Evolutionary conservation across 2,113 vertebrate genomes (phyloP), one percentile per base, ranked within the genome.

Genomic region (Ascaphus truei): DNA sequence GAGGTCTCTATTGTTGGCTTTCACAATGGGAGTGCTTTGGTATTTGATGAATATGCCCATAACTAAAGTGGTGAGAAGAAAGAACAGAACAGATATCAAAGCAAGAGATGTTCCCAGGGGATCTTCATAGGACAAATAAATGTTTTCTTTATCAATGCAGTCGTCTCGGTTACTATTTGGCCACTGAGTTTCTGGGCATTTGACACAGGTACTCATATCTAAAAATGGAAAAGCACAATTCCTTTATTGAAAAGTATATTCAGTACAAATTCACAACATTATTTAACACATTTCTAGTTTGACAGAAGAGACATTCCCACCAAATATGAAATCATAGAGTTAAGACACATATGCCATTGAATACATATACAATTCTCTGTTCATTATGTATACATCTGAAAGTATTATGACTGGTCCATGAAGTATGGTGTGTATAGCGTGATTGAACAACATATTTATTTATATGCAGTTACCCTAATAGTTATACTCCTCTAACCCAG

Each of bases 1-100:
- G 62, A 92, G 82, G 63, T 88, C 80, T 26, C 74, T 74, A 73
- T 90, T 91, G 58, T 79, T 89, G 53, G 88, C 90, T 78, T 79
- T 89, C 18, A 90, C 85, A 7, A 89, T 79, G 5, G 88, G 84
- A 2, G 87, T 90, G 50, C 83, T 74, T 41, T 71, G 73, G 73
- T 84, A 84, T 12, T 71, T 15, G 47, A 83, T 80, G 61, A 88
- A 91, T 16, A 91, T 71, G 26, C 74, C 62, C 4, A 65, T 69
- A 16, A 85, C 79, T 6, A 59, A 33, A 1, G 77, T 18, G 0
- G 86, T 85, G 57, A 85, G 60, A 56, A 72, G 52, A 25, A 81
- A 81, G 65, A 87, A 81, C 7, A 77, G 76, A 37, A 87, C 51
- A 25, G 88, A 84, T 27, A 83, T 76, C 16, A 55, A 36, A 25